Base-by-base conservation (phyloP, 2,888 invertebrate species). In the Parnassius orleans region DNA sequence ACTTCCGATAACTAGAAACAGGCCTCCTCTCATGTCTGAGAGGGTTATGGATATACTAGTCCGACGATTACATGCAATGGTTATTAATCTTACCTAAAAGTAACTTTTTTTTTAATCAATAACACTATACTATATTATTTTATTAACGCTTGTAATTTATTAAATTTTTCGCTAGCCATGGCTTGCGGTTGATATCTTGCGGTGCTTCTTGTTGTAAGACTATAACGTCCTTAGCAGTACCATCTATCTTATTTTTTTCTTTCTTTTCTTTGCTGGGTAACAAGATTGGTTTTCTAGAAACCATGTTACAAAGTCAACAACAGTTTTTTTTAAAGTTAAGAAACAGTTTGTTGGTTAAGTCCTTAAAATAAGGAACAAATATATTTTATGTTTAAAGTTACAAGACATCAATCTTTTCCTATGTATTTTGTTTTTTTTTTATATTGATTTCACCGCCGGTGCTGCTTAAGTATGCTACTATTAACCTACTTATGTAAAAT, bases 81-180 rank as follows among this genome's bases (percentile, higher is more conserved):
- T 24, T 24, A 24, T 24, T 5, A 24, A 24, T 24, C 47, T 58
- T 63, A 61, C 42, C 55, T 14, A 64, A 19, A 19, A 19, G 19
- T 19, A 2, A 19, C 19, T 61, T 64, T 65, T 62, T 24, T 50
- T 41, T 55, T 19, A 58, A 61, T 11, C 19, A 43, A 66, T 66
- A 68, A 68, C 70, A 72, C 72, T 19, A 19, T 19, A 19, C 19
- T 19, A 19, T 19, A 19, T 19, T 19, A 19, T 19, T 19, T 73
- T 67, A 71, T 75, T 74, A 76, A 66, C 67, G 70, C 66, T 72
- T 75, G 78, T 77, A 78, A 79, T 82, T 81, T 73, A 84, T 84
- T 84, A 80, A 82, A 85, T 85, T 84, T 84, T 84, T 83, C 78
- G 77, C 76, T 71, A 69, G 72, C 73, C 74, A 68, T 73, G 71